phyloP scores from a whole-genome alignment of 2,113 vertebrate genomes.

The Anseranas semipalmata region DNA sequence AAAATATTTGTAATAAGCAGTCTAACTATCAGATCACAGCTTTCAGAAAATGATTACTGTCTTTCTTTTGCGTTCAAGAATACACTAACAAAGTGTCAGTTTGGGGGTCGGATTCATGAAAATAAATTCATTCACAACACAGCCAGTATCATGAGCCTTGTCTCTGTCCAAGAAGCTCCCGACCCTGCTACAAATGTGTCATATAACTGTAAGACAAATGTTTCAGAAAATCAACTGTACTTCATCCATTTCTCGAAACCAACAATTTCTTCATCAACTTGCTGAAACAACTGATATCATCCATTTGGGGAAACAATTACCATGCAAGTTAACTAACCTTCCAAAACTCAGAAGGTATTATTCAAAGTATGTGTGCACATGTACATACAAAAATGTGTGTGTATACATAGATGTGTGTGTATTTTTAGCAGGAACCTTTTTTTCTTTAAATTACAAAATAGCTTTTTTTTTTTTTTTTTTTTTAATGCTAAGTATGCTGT shows the following conservation, averaged over 20 bases:
- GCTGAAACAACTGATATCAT: neutral
- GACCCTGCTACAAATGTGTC: neutral
- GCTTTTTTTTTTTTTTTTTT: too few relatives aligned
- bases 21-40: neutral
- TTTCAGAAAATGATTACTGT: neutral
- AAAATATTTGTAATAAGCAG: neutral
- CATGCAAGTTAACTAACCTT: neutral
- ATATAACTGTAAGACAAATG: conserved; percentile 5
- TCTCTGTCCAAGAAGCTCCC: conserved; percentile 1
- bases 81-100: neutral
- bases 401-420: neutral
- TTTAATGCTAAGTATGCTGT: neutral
- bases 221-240: conserved; percentile 43
- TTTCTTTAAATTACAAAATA: neutral
- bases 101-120: neutral
- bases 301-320: neutral
- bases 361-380: neutral
- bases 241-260: neutral
- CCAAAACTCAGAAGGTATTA: neutral
- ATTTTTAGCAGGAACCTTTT: neutral
- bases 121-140: conserved; percentile 6
- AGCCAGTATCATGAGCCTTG: neutral
- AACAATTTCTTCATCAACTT: neutral
- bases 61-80: neutral
- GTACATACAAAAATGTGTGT: neutral